phyloP scores from a whole-genome alignment of 2,113 vertebrate genomes.

The Cebus imitator region DNA sequence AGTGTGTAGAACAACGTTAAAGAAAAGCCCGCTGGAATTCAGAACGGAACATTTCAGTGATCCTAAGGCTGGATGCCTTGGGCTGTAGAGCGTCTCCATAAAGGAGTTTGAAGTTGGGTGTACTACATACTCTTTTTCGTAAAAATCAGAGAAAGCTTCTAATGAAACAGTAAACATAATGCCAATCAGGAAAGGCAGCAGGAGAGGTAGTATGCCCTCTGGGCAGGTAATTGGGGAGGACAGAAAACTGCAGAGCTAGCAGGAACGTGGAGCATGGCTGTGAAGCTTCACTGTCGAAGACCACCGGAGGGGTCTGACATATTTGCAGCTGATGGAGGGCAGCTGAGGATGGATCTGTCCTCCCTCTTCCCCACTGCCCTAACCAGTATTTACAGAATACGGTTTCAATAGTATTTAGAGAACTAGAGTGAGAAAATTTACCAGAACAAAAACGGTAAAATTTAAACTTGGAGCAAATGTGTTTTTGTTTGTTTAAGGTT shows the following conservation, averaged over 20 bases:
- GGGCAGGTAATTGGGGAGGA: not conserved
- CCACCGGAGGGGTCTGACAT: not conserved
- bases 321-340: not conserved
- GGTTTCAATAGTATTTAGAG: not conserved
- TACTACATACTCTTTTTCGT: not conserved
- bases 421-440: not conserved
- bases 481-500: not conserved
- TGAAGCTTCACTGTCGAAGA: not conserved
- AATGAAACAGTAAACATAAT: not conserved
- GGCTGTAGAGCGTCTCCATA: not conserved
- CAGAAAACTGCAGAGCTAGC: too few species aligned
- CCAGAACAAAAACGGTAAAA: not conserved
- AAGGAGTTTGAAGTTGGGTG: not conserved
- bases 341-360: not conserved
- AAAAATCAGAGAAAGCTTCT: not conserved
- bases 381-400: not conserved
- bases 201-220: not conserved
- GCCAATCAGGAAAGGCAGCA: rapidly evolving
- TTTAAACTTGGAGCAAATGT: not conserved
- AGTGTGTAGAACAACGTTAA: not conserved
- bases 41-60: not conserved
- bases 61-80: not conserved
- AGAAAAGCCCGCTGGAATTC: not conserved
- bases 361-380: not conserved
- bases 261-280: rapidly evolving